Conservation (phyloP, 2,797 vertebrate genomes). For the Pangasius djambal region DNA sequence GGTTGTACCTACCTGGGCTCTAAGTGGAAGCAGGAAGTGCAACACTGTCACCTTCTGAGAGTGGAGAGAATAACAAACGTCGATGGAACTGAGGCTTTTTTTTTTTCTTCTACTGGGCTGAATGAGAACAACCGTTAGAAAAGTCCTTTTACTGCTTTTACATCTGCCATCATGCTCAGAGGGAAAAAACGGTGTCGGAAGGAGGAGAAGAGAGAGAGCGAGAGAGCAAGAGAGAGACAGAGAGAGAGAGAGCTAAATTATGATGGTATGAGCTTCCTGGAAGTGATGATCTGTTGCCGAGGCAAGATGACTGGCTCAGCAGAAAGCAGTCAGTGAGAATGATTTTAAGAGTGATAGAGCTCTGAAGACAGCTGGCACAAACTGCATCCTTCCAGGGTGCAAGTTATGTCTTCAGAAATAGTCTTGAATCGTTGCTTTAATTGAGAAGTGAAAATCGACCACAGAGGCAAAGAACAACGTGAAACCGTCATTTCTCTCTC, state of each 20-base stretch:
- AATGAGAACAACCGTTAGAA: slow-evolving; percentile 15
- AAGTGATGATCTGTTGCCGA: slow-evolving; percentile 26
- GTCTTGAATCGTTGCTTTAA: slow-evolving; percentile 16
- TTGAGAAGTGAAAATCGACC: slow-evolving; percentile 7
- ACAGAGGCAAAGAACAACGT: neutral
- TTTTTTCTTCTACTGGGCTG: neutral
- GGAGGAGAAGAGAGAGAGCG: neutral
- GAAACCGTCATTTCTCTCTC: neutral
- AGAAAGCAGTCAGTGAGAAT: slow-evolving; percentile 34
- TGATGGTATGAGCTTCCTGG: slow-evolving; percentile 22
- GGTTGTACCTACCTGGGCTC: slow-evolving; percentile 14
- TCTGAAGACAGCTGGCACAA: slow-evolving; percentile 30
- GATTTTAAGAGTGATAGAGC: slow-evolving; percentile 25
- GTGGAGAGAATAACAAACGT: slow-evolving; percentile 17
- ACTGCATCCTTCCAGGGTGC: slow-evolving; percentile 8
- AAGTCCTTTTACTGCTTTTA: slow-evolving; percentile 23
- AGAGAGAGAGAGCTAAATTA: slow-evolving; percentile 24
- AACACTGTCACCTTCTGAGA: slow-evolving; percentile 77
- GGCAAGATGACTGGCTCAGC: slow-evolving; percentile 48
- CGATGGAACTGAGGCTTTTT: neutral
- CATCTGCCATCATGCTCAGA: slow-evolving; percentile 10
- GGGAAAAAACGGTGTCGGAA: neutral
- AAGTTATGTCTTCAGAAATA: slow-evolving; percentile 29
- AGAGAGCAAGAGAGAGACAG: slow-evolving; percentile 13
- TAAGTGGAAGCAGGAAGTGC: slow-evolving; percentile 56